Evolutionary conservation across 2,797 vertebrate genomes (phyloP), one percentile per base, ranked within the genome.

Genomic region (Chaenodraco wilsoni): DNA sequence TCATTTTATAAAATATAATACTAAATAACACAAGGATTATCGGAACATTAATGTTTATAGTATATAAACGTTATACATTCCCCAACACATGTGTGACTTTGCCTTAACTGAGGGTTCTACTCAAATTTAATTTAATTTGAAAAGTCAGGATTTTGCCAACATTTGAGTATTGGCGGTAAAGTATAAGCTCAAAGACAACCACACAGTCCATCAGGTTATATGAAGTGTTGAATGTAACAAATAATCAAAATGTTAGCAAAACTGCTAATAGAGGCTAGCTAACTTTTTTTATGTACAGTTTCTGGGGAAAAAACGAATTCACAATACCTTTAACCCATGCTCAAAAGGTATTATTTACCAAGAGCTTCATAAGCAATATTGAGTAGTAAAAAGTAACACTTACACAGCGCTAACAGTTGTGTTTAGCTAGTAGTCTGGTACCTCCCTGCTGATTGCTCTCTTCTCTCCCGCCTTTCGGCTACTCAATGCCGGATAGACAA

Each of bases 241-340:
- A 14, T 4, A 33, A 62, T 9, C 33, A 37, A 12, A 17, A 49
- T 9, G 17, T 49, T 68, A 49, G n/a, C 19, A 41, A 41, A 68
- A 43, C 33, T 41, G 46, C 55, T 50, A 59, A 40, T 19, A 16
- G 4, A 45, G 19, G 17, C 27, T 65, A 59, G 46, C 55, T 69
- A 40, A 48, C 31, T 6, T 19, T 5, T n/a, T 14, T 23, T 14
- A 44, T 55, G 16, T 27, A 14, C 33, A 45, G 41, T 14, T 49
- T 56, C 12, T 13, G 4, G 9, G 16, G 6, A 40, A 10, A 33
- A 13, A 1, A 23, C 14, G 2, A 9, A 17, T 33, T 33, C 9
- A 27, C 11, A 33, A 46, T 33, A 37, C 10, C 2, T 57, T 9
- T 3, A 8, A 1, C 49, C 19, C 48, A 40, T 2, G 48, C 2